A percentile compares a stretch with the other conserved stretches of the same genome.
Conservation (phyloP, 1,140 invertebrate genomes). For the Drosophila parvula region DNA sequence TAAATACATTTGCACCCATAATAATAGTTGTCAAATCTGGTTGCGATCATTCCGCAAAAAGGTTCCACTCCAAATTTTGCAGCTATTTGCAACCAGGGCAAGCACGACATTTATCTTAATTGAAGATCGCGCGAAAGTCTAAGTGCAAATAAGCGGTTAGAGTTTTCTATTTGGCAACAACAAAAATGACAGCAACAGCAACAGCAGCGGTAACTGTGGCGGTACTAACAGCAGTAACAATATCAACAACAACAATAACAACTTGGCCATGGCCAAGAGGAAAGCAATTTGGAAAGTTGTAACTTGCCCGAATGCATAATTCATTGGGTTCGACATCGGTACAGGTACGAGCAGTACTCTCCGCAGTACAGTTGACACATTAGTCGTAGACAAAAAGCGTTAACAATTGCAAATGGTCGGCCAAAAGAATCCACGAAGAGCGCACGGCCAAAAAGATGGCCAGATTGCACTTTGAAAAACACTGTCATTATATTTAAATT, state of each 20-base stretch:
- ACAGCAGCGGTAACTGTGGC: conserved; percentile 29
- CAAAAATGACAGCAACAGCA: conserved; percentile 2
- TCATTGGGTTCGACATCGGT: conserved; percentile 60
- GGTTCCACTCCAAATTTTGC: conserved; percentile 15
- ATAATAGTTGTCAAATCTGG: conserved; percentile 8
- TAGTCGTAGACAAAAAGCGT: conserved; percentile 51
- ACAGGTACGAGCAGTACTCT: conserved; percentile 32
- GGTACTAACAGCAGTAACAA: conserved; percentile 36
- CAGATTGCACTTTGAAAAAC: conserved; percentile 5
- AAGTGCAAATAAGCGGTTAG: conserved; percentile 64
- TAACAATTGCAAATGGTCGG: conserved; percentile 66
- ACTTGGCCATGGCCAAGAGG: conserved; percentile 36
- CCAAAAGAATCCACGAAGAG: conserved; percentile 59
- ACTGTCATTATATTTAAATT: not conserved
- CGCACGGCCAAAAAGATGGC: conserved; percentile 12
- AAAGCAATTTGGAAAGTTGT: conserved; percentile 79
- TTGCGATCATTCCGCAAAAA: not conserved
- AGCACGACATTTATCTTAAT: conserved; percentile 54
- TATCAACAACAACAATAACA: conserved; percentile 44
- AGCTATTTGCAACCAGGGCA: conserved; percentile 44
- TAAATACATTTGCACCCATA: not conserved
- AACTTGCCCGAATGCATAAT: conserved; percentile 76
- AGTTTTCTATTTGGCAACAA: conserved; percentile 71
- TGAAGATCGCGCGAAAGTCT: conserved; percentile 63
- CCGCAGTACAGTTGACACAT: conserved; percentile 65